Base-by-base conservation (phyloP, 2,113 vertebrate genomes). In the Polypterus senegalus region DNA sequence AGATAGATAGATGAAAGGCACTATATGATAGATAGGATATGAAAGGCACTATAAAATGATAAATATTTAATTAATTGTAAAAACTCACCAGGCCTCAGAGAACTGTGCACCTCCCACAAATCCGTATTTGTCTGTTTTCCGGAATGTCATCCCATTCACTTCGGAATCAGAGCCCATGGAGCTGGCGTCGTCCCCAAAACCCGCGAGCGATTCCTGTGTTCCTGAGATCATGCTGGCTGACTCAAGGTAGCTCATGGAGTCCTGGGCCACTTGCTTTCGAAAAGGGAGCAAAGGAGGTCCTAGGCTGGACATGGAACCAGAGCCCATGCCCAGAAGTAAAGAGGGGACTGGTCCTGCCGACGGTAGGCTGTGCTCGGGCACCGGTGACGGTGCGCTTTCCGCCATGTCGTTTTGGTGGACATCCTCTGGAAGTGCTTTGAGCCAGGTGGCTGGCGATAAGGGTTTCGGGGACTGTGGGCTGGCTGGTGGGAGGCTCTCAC, bases 181-280 rank as follows among this genome's bases (percentile, higher is more conserved):
- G 79, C 92, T 95, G 60, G 77, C 79, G 49, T 94, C 92, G 48
- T 94, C 92, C 8, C 83, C 85, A 4, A 61, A 45, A 1, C 86
- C 77, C 2, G 81, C 80, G 65, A 95, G 78, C 3, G 91, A 93
- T 73, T 95, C 92, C 79, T 90, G 54, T 0, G 91, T 95, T 54
- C 92, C 92, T 0, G 91, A 95, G 83, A 94, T 91, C 61, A 95
- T 51, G 73, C 91, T 94, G 66, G 90, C 92, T 0, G 91, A 93
- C 69, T 95, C 92, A 68, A 93, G 75, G 69, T 90, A 91, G 73
- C 86, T 89, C 57, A 93, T 77, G 1, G 85, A 87, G 76, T 92
- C 92, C 0, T 80, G 83, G 44, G 91, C 89, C 0, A 76, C 83
- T 3, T 77, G 73, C 6, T 75, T 74, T 5, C 69, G 71, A 5